Evolutionary conservation across 2,797 vertebrate genomes (phyloP).

Genomic region (Craterocephalus amniculus): DNA sequence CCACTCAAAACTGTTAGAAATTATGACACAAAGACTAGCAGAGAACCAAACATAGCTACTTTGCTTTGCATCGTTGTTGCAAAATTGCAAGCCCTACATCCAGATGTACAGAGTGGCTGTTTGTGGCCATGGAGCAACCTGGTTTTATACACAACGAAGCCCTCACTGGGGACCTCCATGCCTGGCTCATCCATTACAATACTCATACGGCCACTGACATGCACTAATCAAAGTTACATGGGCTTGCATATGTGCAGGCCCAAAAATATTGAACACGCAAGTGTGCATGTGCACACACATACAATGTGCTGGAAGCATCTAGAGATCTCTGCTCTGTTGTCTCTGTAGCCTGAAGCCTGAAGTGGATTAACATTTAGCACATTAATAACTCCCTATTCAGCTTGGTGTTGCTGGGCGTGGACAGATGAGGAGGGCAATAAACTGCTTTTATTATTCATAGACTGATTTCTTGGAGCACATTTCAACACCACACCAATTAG

Average conservation of each 20-base stretch:
- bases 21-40: background rate
- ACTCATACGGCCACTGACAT: slow-evolving; percentile 63
- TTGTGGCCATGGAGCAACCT: slow-evolving; percentile 32
- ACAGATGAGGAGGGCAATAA: slow-evolving; percentile 59
- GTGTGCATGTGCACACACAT: slow-evolving; percentile 12
- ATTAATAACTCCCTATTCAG: slow-evolving; percentile 65
- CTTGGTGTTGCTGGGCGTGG: slow-evolving; percentile 66
- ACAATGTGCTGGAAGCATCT: slow-evolving; percentile 11
- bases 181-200: slow-evolving; percentile 79
- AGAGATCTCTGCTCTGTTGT: slow-evolving; percentile 28
- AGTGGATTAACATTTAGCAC: slow-evolving; percentile 30
- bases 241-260: slow-evolving; percentile 11
- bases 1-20: background rate
- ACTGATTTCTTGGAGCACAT: slow-evolving; percentile 28
- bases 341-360: slow-evolving; percentile 54
- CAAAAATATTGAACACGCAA: slow-evolving; percentile 19
- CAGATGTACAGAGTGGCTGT: slow-evolving; percentile 28
- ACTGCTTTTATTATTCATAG: slow-evolving; percentile 65
- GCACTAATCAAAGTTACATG: slow-evolving; percentile 64
- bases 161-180: slow-evolving; percentile 69
- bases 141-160: slow-evolving; percentile 67
- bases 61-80: background rate
- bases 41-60: background rate
- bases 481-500: slow-evolving; percentile 76
- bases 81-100: slow-evolving; percentile 15